Evolutionary conservation across 1,140 invertebrate genomes (phyloP), one percentile per base, ranked within the genome.

Genomic region (Akabosia matsudoensis): DNA sequence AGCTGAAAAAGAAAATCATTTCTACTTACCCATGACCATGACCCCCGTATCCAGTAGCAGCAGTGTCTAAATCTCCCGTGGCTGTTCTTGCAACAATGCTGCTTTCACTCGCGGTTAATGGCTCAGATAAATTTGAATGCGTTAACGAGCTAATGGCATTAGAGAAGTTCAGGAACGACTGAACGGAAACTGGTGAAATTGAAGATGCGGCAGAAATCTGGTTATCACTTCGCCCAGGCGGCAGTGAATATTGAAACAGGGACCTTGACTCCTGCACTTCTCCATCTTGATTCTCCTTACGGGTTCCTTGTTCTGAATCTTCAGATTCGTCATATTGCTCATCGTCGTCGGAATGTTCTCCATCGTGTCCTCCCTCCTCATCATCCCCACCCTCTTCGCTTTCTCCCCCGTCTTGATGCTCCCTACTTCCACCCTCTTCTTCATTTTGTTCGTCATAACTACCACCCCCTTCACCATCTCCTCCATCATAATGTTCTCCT

Each of bases 41-140:
- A 14, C 74, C 75, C 22, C 77, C 79, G 52, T 80, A 80, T 0
- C 79, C 79, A 14, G 79, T 80, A 13, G 79, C 79, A 37, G 79
- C 79, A 1, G 79, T 74, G 13, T 78, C 77, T 13, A 80, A 45
- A 33, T 79, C 79, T 16, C 24, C 37, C 13, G 71, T 31, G 22
- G 70, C 70, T n/a, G 37, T 75, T 31, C 56, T 73, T 54, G 76
- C 76, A 0, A 74, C 61, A 14, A 80, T 67, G 13, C 64, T 61
- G 22, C 74, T 76, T 31, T 78, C 79, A 74, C 79, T 80, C 54
- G 26, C 51, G 28, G 76, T 72, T 16, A 16, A 30, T 33, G 64
- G 64, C 26, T 10, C 1, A 30, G 61, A 31, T 30, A 30, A 16
- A 4, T 7, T 28, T 30, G 22, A 30, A 30, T 61, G 54, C 7